Evolutionary conservation across 2,113 vertebrate genomes (phyloP).

Genomic region (Ctenomys sociabilis): DNA sequence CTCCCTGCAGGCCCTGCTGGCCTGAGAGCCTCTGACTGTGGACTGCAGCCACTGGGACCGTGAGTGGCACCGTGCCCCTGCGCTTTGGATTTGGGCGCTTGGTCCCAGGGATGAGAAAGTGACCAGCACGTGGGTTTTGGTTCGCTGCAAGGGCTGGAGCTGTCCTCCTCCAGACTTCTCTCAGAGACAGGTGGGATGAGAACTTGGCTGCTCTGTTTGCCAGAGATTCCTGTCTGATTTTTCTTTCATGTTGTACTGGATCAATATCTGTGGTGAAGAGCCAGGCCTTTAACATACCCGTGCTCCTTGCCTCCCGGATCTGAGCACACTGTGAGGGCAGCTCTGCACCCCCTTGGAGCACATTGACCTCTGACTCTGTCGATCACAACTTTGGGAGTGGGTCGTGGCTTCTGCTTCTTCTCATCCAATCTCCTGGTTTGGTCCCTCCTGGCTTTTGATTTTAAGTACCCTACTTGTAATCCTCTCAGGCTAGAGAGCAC

Average conservation of each 20-base stretch:
- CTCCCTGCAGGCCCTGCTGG: not conserved
- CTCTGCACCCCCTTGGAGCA: not conserved
- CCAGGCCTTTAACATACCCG: not conserved
- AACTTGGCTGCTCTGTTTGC: not conserved
- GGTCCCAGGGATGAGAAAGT: not conserved
- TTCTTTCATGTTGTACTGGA: too few relatives aligned
- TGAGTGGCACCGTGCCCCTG: not conserved
- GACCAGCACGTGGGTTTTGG: not conserved
- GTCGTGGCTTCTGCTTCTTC: constrained; percentile 47
- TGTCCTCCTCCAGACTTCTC: not conserved
- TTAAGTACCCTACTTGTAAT: constrained; percentile 75
- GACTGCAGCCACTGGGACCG: not conserved
- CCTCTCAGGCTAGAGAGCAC: constrained; percentile 49
- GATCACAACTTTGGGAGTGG: constrained; percentile 26
- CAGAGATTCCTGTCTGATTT: not conserved
- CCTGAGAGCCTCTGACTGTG: not conserved
- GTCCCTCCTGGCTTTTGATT: constrained; percentile 74
- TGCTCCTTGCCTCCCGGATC: not conserved
- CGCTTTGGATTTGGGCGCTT: not conserved
- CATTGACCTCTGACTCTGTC: not conserved
- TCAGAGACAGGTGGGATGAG: not conserved
- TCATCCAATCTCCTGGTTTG: not conserved
- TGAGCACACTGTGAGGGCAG: not conserved
- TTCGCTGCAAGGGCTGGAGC: not conserved
- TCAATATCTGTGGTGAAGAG: not conserved